Base-by-base conservation (phyloP, 2,888 invertebrate genomes). In the Kuschelorhynchus macadamiae region DNA sequence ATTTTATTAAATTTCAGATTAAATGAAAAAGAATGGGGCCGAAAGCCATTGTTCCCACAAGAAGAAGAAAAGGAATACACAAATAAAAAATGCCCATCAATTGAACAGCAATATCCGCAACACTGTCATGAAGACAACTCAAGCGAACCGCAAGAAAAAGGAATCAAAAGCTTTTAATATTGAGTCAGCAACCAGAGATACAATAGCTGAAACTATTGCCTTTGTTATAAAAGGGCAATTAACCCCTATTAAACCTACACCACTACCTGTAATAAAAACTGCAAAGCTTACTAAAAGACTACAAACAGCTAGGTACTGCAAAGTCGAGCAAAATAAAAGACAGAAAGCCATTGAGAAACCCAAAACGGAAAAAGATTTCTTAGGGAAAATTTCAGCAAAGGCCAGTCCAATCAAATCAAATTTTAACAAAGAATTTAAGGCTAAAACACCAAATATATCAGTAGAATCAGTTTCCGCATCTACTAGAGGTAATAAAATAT, bases 201-300 rank as follows among this genome's bases (percentile, higher is more conserved):
- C 80, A 7, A 77, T 82, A 44, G 79, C 82, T 3, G 83, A 82
- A 72, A 82, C 83, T 2, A 82, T 83, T 64, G 80, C 82, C 2
- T 82, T 81, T 67, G 82, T 82, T n/a, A 81, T 82, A 21, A 81
- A 82, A 71, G 82, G 82, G 30, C 81, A 83, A 74, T 66, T 82
- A 20, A 80, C 81, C 1, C 81, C 81, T 1, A 77, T 81, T 12
- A 79, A 80, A 70, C 75, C 80, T 25, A 75, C 73, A 33, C 67
- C 72, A 9, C 55, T 74, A 12, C 16, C 62, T n/a, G 62, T 71
- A 17, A 67, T 72, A 41, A 72, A 73, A 60, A 62, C 47, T 36
- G 75, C 67, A 76, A 76, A 59, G 66, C 71, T 61, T 57, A 52
- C 49, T 20, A 42, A 62, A 41, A 21, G 56, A 18, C 46, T 42